Base-by-base conservation (phyloP, 2,113 vertebrate species). In the Lampris megalopsis region DNA sequence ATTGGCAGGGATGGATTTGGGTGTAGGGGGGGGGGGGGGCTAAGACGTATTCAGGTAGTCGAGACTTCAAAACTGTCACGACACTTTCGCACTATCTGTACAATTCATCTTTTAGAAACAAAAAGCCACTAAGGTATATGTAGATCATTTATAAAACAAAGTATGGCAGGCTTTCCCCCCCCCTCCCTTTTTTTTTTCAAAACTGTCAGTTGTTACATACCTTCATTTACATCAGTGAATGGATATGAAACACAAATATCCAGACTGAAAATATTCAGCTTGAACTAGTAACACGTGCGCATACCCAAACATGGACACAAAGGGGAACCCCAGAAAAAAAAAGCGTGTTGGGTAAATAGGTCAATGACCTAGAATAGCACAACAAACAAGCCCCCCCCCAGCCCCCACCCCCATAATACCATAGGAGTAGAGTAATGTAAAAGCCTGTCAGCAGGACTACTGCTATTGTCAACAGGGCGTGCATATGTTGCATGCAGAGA, bases 311-410 rank as follows among this genome's bases (percentile, higher is more conserved):
- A 61, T 65, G 0, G 37, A 73, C 4, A 72, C 38, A 68, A 82
- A 63, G 0, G 6, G 40, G 2, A 59, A 53, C 7, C 9, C 13
- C 58, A 63, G 40, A 75, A 24, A 24, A 24, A 24, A 24, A 71
- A 68, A 38, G 50, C 47, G 6, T 43, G 24, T 1, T 41, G 47
- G 48, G 54, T 70, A 92, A 91, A 80, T 92, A 73, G 90, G 92
- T 92, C 91, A 93, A 40, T 89, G 91, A 92, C 90, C 81, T 72
- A 24, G 2, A 82, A 82, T 89, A 88, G 53, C 86, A 83, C 77
- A 52, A 35, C 35, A 43, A 63, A 61, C 42, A 24, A 24, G 24
- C 24, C 24, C 24, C 24, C 24, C 24, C 24, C n/a, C n/a, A n/a
- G n/a, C 24, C 24, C 24, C 24, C 24, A 24, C 24, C 24, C 24